Evolutionary conservation across 1,140 invertebrate species (phyloP), one percentile per base, ranked within the genome.

Genomic region (Polypedilum pembai): DNA sequence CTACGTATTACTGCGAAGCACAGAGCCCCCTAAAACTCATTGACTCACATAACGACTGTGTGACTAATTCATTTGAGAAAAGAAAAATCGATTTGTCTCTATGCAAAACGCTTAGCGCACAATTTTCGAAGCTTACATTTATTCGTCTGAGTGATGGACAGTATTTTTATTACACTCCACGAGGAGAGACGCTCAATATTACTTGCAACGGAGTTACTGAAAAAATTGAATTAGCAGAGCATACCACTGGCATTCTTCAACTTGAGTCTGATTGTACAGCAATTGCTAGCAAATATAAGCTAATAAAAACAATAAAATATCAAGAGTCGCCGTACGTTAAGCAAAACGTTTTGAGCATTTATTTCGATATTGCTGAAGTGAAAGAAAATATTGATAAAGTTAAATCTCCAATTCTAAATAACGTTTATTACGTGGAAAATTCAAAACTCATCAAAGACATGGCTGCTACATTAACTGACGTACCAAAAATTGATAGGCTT

Each of bases 61-160:
- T 56, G 45, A 56, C 45, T 12, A 56, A 56, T n/a, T 12, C 45
- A 15, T 56, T 56, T n/a, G n/a, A n/a, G 45, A 56, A n/a, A n/a
- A 56, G n/a, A n/a, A 56, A 12, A 56, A 56, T 56, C 45, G 45
- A 56, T 56, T 4, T 15, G n/a, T 12, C 12, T 8, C 45, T 56
- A n/a, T 56, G 45, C n/a, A 56, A 15, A 15, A 56, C n/a, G 12
- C 12, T n/a, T 56, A 56, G 12, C n/a, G 45, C n/a, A 56, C 7
- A 56, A 56, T 56, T n/a, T 56, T 56, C 45, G 45, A n/a, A n/a
- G 12, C 45, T 56, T n/a, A 56, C 45, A 56, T 56, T 56, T n/a
- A 56, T 56, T n/a, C 45, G 45, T n/a, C 45, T 56, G 45, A 56
- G n/a, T n/a, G 45, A 56, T 56, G 45, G 45, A 56, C 45, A 56